Percentiles rank a stretch among this genome's conserved stretches.
phyloP scores from a whole-genome alignment of 2,113 vertebrate species.

The Brachypodius melanocephalos region DNA sequence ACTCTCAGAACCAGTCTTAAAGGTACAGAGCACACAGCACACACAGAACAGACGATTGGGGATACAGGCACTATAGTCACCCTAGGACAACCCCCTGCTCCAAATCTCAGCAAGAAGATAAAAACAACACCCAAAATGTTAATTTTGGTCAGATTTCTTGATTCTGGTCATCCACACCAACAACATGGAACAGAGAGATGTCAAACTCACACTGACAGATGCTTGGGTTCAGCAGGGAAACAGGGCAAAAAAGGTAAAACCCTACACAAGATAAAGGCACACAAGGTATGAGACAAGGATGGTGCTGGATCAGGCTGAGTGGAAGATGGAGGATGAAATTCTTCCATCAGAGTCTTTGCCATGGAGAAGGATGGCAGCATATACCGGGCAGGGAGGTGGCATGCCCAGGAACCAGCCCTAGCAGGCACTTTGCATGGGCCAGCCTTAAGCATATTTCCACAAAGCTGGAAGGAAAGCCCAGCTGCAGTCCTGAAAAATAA shows the following conservation, averaged over 20 bases:
- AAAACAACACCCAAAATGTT: neutral
- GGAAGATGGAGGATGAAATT: neutral
- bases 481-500: conserved; percentile 71
- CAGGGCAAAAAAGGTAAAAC: neutral
- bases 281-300: rapidly evolving
- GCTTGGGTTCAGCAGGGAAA: neutral
- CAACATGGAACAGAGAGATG: rapidly evolving
- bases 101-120: neutral
- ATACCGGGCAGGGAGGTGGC: neutral
- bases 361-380: neutral
- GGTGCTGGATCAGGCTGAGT: neutral
- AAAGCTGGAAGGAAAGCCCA: conserved; percentile 74
- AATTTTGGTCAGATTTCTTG: neutral
- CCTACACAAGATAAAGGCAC: neutral
- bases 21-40: too few species aligned
- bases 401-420: neutral
- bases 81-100: too few species aligned
- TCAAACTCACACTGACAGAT: neutral
- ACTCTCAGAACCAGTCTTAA: too few species aligned
- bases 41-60: too few species aligned
- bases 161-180: neutral
- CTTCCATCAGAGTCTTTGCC: neutral
- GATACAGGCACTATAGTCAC: too few species aligned
- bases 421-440: neutral
- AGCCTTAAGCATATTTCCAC: conserved; percentile 62